These are phyloP conservation scores for Furnarius figulus DNA, from an alignment of 2,113 vertebrate species.

Conservation along the genomic window DNA sequence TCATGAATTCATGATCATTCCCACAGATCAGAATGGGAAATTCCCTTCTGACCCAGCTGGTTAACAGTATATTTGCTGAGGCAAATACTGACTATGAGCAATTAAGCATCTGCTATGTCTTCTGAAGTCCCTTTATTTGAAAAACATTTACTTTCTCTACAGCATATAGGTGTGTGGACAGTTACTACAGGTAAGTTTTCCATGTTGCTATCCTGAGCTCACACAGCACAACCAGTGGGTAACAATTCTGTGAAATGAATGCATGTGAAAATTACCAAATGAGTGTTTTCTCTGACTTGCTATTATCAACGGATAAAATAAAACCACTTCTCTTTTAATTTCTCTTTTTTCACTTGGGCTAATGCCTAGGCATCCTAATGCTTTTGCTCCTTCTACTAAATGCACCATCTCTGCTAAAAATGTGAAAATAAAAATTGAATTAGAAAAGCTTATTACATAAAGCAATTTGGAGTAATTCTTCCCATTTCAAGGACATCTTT, in stretches of 20 bases:
- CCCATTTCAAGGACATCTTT: background rate
- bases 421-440: background rate
- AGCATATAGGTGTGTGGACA: background rate
- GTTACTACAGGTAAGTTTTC: background rate
- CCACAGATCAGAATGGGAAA: background rate
- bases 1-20: background rate
- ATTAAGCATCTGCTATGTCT: background rate
- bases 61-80: background rate
- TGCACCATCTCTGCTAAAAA: background rate
- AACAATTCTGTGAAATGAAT: background rate
- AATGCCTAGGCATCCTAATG: background rate
- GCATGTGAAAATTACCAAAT: background rate
- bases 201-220: background rate
- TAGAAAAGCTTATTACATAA: background rate
- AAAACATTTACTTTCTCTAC: background rate
- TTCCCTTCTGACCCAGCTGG: background rate
- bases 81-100: background rate
- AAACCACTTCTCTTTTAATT: background rate
- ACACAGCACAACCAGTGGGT: background rate
- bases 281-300: background rate
- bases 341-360: background rate
- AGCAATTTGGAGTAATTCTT: background rate
- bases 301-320: background rate
- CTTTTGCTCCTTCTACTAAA: background rate
- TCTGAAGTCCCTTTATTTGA: background rate